These are phyloP conservation scores for Pelvicachromis taeniatus DNA, from an alignment of 2,113 vertebrate species.

Conservation along the genomic window DNA sequence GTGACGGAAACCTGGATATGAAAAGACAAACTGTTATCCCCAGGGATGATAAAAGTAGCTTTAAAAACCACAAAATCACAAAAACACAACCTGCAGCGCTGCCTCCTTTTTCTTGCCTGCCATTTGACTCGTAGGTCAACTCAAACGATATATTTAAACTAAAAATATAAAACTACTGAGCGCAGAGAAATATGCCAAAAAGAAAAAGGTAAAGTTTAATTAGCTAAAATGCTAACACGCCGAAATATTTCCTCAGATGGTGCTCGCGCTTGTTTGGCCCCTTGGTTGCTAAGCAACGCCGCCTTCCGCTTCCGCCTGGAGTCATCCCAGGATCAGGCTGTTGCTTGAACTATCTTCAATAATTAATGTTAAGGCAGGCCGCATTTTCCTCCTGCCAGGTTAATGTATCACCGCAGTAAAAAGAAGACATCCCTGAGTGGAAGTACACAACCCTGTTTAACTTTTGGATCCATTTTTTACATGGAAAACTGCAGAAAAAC, in stretches of 20 bases:
- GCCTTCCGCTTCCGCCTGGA: background rate
- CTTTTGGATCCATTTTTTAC: background rate
- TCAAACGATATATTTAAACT: background rate
- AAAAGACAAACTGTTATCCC: background rate
- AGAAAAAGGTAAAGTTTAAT: background rate
- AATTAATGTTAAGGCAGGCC: background rate
- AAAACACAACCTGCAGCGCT: slow-evolving; percentile 67
- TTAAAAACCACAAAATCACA: background rate
- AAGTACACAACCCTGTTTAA: background rate
- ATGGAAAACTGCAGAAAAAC: background rate
- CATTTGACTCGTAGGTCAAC: slow-evolving; percentile 36
- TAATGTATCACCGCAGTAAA: background rate
- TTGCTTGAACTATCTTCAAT: background rate
- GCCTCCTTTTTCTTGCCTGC: slow-evolving; percentile 78
- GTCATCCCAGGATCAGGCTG: background rate
- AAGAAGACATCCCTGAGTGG: background rate
- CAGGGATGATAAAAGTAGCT: background rate
- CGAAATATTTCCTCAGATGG: background rate
- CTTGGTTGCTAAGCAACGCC: slow-evolving; percentile 59
- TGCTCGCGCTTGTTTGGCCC: slow-evolving; percentile 40
- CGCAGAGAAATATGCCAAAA: background rate
- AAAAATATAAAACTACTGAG: background rate
- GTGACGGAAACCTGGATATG: slow-evolving; percentile 74
- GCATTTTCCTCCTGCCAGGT: background rate
- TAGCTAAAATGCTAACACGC: background rate